These are phyloP conservation scores for Coptotermes formosanus DNA, from an alignment of 1,140 invertebrate species.

Conservation along the genomic window DNA sequence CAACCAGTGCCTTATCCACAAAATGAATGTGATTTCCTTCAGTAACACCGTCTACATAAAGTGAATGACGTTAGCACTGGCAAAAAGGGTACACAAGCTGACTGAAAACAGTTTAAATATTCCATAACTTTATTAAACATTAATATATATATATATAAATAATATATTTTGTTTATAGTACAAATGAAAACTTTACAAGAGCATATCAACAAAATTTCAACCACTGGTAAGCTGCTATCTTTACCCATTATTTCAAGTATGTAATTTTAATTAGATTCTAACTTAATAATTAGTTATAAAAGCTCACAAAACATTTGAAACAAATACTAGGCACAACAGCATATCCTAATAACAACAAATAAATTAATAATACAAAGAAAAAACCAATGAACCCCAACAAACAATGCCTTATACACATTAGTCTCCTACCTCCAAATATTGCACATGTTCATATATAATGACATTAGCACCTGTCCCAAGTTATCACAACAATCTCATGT, in stretches of 20 bases:
- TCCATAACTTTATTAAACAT: not conserved
- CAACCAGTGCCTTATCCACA: too few relatives aligned
- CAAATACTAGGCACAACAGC: not conserved
- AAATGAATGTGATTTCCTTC: too few relatives aligned
- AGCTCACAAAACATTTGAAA: not conserved
- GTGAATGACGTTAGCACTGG: not conserved
- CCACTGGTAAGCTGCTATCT: not conserved
- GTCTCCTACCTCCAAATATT: not conserved
- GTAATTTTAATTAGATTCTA: not conserved
- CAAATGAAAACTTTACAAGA: not conserved
- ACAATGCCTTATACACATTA: not conserved
- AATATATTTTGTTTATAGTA: constrained; percentile 1
- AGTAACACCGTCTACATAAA: too few relatives aligned
- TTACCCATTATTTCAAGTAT: not conserved
- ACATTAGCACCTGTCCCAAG: not conserved
- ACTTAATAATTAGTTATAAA: not conserved
- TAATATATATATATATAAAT: not conserved
- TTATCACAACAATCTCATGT: not conserved
- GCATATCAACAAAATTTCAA: not conserved
- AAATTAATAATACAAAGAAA: constrained; percentile 1
- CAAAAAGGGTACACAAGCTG: not conserved
- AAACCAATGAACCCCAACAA: not conserved
- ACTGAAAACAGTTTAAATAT: not conserved
- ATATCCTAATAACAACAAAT: constrained; percentile 8
- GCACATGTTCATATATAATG: not conserved